These are phyloP conservation scores for Cygnus olor DNA, from an alignment of 2,797 vertebrate genomes.

Conservation along the genomic window DNA sequence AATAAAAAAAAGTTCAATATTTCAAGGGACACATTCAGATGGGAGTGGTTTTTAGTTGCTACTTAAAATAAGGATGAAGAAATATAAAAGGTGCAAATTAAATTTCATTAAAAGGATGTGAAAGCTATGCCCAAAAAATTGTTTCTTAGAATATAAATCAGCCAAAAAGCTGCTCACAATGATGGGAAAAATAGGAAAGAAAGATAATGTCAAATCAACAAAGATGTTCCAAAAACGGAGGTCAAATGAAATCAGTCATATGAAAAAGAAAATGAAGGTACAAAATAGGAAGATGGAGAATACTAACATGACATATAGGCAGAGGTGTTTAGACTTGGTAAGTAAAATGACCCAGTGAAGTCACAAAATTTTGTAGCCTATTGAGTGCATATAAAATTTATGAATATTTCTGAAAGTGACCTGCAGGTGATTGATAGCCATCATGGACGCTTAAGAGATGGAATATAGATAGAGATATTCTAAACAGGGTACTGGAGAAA, in stretches of 20 bases:
- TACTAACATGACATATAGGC: not conserved
- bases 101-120: not conserved
- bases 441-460: not conserved
- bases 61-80: not conserved
- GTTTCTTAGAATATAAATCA: not conserved
- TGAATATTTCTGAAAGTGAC: not conserved
- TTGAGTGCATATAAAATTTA: not conserved
- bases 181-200: not conserved
- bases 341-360: not conserved
- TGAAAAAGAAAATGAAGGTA: not conserved
- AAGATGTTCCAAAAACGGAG: not conserved
- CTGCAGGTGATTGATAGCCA: not conserved
- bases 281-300: not conserved
- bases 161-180: not conserved
- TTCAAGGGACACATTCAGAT: not conserved
- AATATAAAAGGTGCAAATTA: not conserved
- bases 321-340: not conserved
- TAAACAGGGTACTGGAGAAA: not conserved
- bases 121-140: not conserved
- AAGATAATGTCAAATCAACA: not conserved
- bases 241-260: not conserved
- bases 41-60: not conserved
- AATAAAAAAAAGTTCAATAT: not conserved
- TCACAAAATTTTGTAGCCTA: not conserved
- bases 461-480: not conserved